Evolutionary conservation across 2,113 vertebrate genomes (phyloP), one percentile per base, ranked within the genome.

Genomic region (Actenoides lindsayi): DNA sequence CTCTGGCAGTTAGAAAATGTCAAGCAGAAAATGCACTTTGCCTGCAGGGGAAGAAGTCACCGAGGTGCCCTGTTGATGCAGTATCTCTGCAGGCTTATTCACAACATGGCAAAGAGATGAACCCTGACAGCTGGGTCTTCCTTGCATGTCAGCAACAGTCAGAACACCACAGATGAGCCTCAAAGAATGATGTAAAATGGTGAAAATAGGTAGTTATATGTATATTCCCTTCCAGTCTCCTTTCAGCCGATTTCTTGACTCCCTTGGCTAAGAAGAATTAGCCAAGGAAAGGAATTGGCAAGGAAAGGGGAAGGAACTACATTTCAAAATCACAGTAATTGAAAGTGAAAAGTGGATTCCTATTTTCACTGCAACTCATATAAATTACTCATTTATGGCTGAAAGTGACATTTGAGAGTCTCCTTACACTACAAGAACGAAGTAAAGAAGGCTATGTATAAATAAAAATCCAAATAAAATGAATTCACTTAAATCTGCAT

Each of bases 1-100:
- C 90, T 83, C 89, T 94, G 90, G 92, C 95, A 73, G 33, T 80
- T 50, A 21, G 65, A 78, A 96, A 97, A 94, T 96, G 96, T 97
- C 94, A 97, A 96, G 96, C 95, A 96, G 96, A 97, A 97, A 97
- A 93, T 92, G 85, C 79, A 87, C 53, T 95, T 88, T 91, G 89
- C 89, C 94, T 94, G 54, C 74, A 54, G 95, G 95, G 75, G 42
- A 78, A 81, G 70, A 91, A 93, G 67, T 37, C 86, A 51, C 25
- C 0, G 27, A 90, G 67, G 82, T 76, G n/a, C 73, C 89, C 2
- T 3, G 0, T 19, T 93, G 84, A 53, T 82, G 74, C 56, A 67
- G 16, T 50, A 48, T 70, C 83, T 91, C 92, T 92, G 67, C 68
- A 83, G 85, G 92, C 92, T 94, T 79, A 35, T 86, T 93, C 79